Evolutionary conservation across 1,140 invertebrate genomes (phyloP), one percentile per base, ranked within the genome.

Genomic region (Rhyacophila brunnea): DNA sequence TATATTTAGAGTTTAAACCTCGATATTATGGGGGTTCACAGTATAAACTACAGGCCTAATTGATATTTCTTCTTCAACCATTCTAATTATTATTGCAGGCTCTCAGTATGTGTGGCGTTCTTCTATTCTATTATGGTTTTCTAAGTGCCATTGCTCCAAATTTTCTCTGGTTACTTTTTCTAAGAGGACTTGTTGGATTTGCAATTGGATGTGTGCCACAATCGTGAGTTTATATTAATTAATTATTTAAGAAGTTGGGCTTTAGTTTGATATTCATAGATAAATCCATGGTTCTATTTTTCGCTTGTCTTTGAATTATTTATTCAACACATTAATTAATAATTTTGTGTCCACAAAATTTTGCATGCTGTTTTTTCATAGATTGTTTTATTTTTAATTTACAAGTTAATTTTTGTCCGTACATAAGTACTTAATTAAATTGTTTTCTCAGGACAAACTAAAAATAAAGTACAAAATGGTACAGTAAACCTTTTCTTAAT

Each of bases 121-220:
- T 96, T 59, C 78, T 96, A 34, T 95, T 93, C 74, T 93, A 93
- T 71, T 96, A 95, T 79, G 95, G 94, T 20, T 79, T 95, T 38
- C 71, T 97, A 13, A 96, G 93, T 78, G 85, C 94, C 1, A 88
- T 96, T 70, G 88, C 95, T 1, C 93, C 94, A 14, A 95, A 88
- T 71, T 97, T 93, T 71, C 82, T 90, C 23, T 96, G 95, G 92
- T 82, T 98, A 20, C 74, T 98, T 13, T 83, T 96, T 52, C 80
- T 98, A 19, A 81, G 95, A 72, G 92, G 93, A 34, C 79, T 96
- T 1, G 95, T 96, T 42, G 95, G 95, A 10, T 96, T 98, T 82
- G 93, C 93, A 17, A 95, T 98, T 71, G 95, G 95, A 60, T 96
- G 95, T 75, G 92, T 95, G 20, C 93, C 95, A 56, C 95, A 98